Conservation (phyloP, 2,888 invertebrate genomes). For the Volucella bombylans region DNA sequence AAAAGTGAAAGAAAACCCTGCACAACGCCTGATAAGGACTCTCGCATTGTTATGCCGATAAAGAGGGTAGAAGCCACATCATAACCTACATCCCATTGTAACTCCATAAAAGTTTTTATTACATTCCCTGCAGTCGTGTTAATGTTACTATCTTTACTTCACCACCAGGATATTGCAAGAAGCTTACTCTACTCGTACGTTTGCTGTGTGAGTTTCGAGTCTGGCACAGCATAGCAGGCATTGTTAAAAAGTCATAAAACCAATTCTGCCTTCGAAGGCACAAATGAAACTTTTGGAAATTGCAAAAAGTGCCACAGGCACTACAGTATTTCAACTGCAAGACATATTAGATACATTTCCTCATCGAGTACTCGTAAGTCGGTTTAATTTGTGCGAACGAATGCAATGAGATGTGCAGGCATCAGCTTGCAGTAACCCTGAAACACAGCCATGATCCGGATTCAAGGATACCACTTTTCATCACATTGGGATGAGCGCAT, state of each 20-base stretch:
- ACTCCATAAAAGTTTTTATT: constrained; percentile 28
- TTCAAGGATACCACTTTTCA: constrained; percentile 30
- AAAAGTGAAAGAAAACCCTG: constrained; percentile 8
- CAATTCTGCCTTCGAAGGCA: constrained; percentile 1
- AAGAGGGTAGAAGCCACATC: constrained; percentile 8
- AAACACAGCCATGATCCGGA: constrained; percentile 39
- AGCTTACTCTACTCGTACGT: constrained; percentile 3
- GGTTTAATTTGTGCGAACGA: neutral
- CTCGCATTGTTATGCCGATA: constrained; percentile 17
- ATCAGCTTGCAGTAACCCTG: constrained; percentile 1
- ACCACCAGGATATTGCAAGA: neutral
- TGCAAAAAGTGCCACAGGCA: constrained; percentile 4
- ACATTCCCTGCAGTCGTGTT: neutral
- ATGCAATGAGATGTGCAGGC: neutral
- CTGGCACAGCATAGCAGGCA: neutral
- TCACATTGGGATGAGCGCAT: constrained; percentile 22
- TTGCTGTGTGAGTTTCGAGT: neutral
- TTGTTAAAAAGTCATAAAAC: constrained; percentile 32
- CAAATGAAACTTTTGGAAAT: neutral
- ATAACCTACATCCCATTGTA: constrained; percentile 17
- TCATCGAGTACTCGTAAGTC: neutral
- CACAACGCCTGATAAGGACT: constrained; percentile 33
- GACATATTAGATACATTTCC: neutral
- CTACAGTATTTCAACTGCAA: neutral
- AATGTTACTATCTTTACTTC: neutral